Conservation (phyloP, 2,113 vertebrate species). For the Dicrurus megarhynchus region DNA sequence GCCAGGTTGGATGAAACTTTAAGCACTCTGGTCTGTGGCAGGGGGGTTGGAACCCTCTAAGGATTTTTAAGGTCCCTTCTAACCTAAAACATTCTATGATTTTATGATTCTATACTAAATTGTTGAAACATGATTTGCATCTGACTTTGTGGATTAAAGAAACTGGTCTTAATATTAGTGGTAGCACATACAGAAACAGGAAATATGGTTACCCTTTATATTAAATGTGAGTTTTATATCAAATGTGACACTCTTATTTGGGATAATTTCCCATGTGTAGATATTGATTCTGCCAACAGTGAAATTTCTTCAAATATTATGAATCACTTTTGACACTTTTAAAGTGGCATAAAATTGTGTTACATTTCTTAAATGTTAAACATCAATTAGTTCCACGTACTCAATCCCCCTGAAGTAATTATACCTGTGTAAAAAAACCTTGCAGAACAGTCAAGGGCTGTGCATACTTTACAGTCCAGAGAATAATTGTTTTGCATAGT, state of each 20-base stretch:
- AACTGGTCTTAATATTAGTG: not conserved
- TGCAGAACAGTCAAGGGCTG: not conserved
- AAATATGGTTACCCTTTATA: not conserved
- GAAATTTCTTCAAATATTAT: conserved; percentile 8
- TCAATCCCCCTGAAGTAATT: conserved; percentile 36
- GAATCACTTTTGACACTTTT: conserved; percentile 45
- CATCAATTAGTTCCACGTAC: conserved; percentile 41
- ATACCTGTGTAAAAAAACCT: not conserved
- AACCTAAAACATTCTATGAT: not conserved
- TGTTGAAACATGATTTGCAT: not conserved
- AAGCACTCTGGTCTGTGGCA: not conserved
- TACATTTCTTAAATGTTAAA: conserved; percentile 33
- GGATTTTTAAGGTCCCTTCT: not conserved
- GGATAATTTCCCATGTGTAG: conserved; percentile 22
- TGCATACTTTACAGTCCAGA: not conserved
- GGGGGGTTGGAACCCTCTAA: not conserved
- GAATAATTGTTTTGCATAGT: conserved; percentile 2
- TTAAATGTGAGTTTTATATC: not conserved
- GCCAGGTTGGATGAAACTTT: not conserved
- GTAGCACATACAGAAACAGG: not conserved
- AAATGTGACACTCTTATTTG: not conserved
- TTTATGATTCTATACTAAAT: not conserved
- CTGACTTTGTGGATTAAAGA: not conserved
- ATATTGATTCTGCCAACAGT: conserved; percentile 22
- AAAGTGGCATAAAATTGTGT: not conserved